Evolutionary conservation across 2,888 invertebrate genomes (phyloP).

Genomic region (Glaucopsyche alexis): DNA sequence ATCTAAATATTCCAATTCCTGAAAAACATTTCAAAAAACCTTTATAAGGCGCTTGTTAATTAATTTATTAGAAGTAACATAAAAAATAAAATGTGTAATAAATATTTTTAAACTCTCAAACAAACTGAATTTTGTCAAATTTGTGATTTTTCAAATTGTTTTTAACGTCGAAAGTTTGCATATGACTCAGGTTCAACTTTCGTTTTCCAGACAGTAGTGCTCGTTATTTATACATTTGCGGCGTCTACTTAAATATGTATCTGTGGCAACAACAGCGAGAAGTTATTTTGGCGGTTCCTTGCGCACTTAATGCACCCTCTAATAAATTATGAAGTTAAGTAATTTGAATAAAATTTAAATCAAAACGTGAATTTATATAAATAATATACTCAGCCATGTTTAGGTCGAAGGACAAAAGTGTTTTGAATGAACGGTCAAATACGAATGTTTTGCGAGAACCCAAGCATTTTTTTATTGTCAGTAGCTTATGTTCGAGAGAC

Average conservation of each 20-base stretch:
- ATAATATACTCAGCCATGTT: neutral
- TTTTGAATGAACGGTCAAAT: neutral
- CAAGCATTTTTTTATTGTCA: neutral
- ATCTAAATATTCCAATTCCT: too few species aligned
- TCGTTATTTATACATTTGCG: neutral
- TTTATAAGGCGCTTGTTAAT: too few species aligned
- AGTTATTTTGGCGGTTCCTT: neutral
- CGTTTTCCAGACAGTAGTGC: too few species aligned
- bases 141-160: too few species aligned
- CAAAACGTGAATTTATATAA: neutral
- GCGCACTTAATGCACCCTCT: conserved; percentile 2
- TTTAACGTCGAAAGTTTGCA: too few species aligned
- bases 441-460: neutral
- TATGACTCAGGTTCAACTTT: too few species aligned
- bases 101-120: too few species aligned
- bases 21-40: too few species aligned
- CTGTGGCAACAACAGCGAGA: neutral
- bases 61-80: too few species aligned
- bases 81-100: too few species aligned
- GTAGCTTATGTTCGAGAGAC: neutral
- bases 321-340: neutral
- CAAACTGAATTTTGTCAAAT: too few species aligned
- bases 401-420: neutral
- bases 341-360: conserved; percentile 3
- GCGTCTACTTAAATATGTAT: neutral